Base-by-base conservation (phyloP, 2,113 vertebrate species). In the Asarcornis scutulata region DNA sequence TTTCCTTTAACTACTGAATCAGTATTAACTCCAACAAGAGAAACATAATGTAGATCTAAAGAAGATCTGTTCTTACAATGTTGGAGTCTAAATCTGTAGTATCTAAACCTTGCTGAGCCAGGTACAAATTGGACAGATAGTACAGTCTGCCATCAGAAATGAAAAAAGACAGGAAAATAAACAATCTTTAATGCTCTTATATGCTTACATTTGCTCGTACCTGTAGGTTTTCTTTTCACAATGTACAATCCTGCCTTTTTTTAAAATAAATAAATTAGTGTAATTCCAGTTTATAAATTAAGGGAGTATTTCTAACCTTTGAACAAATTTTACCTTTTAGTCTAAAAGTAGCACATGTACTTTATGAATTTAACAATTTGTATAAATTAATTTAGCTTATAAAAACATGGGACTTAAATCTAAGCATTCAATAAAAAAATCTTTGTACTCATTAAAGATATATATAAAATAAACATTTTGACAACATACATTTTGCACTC, bases 401-500 rank as follows among this genome's bases (percentile, higher is more conserved):
- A 75, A 93, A n/a, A 95, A 88, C 27, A 50, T 71, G 72, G 62
- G 44, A 73, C 40, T 64, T 36, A 72, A 11, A 85, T 91, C 62
- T 95, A 90, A 67, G 56, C 88, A 89, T 56, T 73, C 66, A 91
- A 77, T 14, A 58, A 25, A 93, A 86, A 95, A 94, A 92, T 91
- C 89, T 94, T 4, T 83, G 89, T 38, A 16, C 88, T 94, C 89
- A 96, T 96, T 95, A 97, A 96, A 95, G 64, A 86, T 75, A 95
- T 93, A 94, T 93, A 74, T 66, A 88, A 97, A 97, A 86, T 87
- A 67, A 97, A 95, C 94, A 93, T 95, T 97, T 97, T 97, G 96
- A 94, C 96, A 96, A 96, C 94, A 97, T 96, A 88, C 81, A 95
- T 93, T 98, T 97, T 97, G 89, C 77, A 97, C 89, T 88, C 95